Conservation (phyloP, 35 echinoderm and acorn worm genomes). For the Chiridota heheva region DNA sequence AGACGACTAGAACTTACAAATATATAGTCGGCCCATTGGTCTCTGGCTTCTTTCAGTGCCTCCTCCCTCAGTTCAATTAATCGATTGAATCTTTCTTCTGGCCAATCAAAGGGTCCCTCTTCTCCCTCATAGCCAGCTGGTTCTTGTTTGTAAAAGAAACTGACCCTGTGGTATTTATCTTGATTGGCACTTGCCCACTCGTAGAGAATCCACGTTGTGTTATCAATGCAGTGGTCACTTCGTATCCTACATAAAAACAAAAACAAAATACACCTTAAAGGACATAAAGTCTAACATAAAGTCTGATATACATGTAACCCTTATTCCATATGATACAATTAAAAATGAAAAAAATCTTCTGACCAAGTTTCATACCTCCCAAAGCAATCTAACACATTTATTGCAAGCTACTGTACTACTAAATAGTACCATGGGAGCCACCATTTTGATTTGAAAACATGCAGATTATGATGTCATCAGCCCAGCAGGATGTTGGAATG, state of each 20-base stretch:
- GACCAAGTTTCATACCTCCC: no score
- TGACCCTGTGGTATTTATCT: constrained; percentile 70
- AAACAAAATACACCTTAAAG: no score
- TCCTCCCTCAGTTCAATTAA: constrained; percentile 65
- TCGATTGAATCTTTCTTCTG: constrained; percentile 67
- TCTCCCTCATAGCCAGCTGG: constrained; percentile 48
- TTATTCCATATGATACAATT: no score
- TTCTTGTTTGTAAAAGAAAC: constrained; percentile 54
- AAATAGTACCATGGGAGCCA: no score
- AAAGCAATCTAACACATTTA: no score
- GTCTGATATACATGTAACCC: no score
- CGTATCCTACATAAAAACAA: constrained; percentile 68
- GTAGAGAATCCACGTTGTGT: constrained; percentile 66
- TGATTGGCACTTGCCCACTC: constrained; percentile 58
- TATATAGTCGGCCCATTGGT: constrained; percentile 86
- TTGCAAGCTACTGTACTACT: no score
- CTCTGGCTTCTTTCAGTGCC: constrained; percentile 69
- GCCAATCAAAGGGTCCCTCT: constrained; percentile 78
- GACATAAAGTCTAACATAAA: no score
- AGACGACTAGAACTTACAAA: constrained; percentile 75
- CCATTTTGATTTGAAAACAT: no score
- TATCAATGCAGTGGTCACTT: constrained; percentile 84
- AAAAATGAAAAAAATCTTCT: no score
- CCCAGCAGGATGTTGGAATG: no score
- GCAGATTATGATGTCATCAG: no score